Evolutionary conservation across 2,888 invertebrate species (phyloP).

Genomic region (Heteropelma amictum): DNA sequence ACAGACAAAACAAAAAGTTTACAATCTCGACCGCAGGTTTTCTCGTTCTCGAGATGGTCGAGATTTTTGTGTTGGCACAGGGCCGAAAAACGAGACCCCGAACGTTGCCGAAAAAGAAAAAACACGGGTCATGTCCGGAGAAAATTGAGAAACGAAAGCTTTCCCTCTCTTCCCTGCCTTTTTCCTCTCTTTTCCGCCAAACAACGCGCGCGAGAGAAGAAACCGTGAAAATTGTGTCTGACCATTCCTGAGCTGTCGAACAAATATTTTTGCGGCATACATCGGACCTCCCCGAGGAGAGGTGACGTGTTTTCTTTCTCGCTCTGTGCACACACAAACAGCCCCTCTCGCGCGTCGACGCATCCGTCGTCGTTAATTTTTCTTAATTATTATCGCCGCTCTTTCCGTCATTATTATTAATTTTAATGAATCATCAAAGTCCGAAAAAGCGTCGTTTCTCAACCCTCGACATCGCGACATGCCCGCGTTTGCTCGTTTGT

Average conservation of each 20-base stretch:
- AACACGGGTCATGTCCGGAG: too few species aligned
- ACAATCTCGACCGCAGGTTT: not conserved
- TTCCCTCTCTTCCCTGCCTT: slow-evolving; percentile 51
- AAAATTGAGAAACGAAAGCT: too few species aligned
- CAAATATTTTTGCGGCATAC: slow-evolving; percentile 66
- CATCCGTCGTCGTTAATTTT: too few species aligned
- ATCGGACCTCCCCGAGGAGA: slow-evolving; percentile 23
- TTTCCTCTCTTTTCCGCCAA: too few species aligned
- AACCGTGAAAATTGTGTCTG: slow-evolving; percentile 43
- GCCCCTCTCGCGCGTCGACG: not conserved
- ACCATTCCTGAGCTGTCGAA: slow-evolving; percentile 60
- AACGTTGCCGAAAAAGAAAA: slow-evolving; percentile 25
- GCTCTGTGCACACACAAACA: not conserved
- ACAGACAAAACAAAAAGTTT: slow-evolving; percentile 12
- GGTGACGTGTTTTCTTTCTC: slow-evolving; percentile 30
- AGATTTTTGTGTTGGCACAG: slow-evolving; percentile 46
- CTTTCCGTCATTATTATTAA: too few species aligned
- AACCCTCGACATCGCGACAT: too few species aligned
- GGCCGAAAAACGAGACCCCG: slow-evolving; percentile 9
- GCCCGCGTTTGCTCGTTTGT: too few species aligned
- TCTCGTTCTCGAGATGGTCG: not conserved
- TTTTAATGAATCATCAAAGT: too few species aligned
- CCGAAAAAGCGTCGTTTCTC: too few species aligned
- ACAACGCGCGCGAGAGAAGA: too few species aligned
- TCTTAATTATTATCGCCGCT: too few species aligned